A percentile compares a stretch with the other conserved stretches of the same genome.
phyloP scores from a whole-genome alignment of 2,113 vertebrate species.

The Eolophus roseicapilla region DNA sequence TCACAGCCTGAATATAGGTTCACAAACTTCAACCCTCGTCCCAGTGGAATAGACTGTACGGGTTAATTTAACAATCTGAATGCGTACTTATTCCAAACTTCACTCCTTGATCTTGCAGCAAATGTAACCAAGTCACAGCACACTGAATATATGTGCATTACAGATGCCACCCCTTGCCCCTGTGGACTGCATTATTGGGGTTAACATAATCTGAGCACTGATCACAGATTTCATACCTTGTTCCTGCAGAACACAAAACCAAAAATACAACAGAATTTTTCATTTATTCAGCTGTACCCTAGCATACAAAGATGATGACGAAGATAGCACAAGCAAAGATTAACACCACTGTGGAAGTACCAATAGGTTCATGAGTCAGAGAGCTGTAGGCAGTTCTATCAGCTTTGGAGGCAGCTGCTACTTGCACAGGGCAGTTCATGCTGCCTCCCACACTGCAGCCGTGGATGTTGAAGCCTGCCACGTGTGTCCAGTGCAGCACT shows the following conservation, averaged over 20 bases:
- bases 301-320: background rate
- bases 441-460: background rate
- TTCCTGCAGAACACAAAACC: background rate
- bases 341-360: background rate
- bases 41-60: background rate
- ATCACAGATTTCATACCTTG: background rate
- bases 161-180: background rate
- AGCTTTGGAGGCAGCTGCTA: background rate
- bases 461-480: background rate
- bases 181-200: background rate
- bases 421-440: no score
- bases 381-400: background rate
- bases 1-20: background rate
- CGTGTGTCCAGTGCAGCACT: fast-evolving
- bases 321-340: background rate
- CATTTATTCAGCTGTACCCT: background rate
- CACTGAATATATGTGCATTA: background rate
- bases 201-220: background rate
- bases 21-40: background rate
- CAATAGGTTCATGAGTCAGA: background rate
- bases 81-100: background rate
- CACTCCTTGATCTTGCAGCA: background rate
- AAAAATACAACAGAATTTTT: background rate
- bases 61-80: background rate
- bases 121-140: background rate